Base-by-base conservation (phyloP, 2,113 vertebrate genomes). In the Callionymus lyra region DNA sequence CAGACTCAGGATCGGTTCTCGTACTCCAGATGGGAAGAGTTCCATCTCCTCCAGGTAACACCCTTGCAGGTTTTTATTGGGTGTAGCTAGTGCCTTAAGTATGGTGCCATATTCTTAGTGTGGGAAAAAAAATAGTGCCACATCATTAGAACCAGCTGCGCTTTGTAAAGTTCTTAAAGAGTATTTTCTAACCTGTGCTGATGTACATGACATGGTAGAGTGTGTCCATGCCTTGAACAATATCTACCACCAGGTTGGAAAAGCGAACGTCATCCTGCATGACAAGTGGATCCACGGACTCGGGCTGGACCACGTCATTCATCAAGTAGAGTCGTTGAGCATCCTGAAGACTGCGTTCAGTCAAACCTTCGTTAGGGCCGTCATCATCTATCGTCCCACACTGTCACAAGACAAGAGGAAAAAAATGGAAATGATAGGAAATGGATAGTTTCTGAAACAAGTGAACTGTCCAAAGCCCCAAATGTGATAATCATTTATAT, bases 1-100 rank as follows among this genome's bases (percentile, higher is more conserved):
- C 56, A 98, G 86, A 65, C 88, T 97, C 45, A 88, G 85, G 82
- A 98, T 91, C 12, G 92, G 88, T 70, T 98, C 91, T 1, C 34
- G 81, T 31, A 85, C 79, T 6, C 88, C 89, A 0, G 79, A 41
- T 2, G 91, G 91, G 40, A 90, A 85, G 58, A 96, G 91, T 64
- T 94, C 90, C 85, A 98, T 90, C 82, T 98, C 95, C 67, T 98
- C 95, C 76, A 98, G 82, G 82, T 97, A 97, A 75, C 95, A 98
- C 14, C 91, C 92, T 12, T 86, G 90, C 18, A 97, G 84, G 72
- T 85, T 92, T 76, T 90, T 92, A 72, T 90, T 92, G 49, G 88
- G 80, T 1, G 91, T 90, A 49, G 95, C 92, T 77, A 98, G 80
- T 0, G 91, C 92, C 78, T 98, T 98, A 57, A 97, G 68, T 80